Conservation (phyloP, 23 tunicate species). For the Clavelina lepadiformis region DNA sequence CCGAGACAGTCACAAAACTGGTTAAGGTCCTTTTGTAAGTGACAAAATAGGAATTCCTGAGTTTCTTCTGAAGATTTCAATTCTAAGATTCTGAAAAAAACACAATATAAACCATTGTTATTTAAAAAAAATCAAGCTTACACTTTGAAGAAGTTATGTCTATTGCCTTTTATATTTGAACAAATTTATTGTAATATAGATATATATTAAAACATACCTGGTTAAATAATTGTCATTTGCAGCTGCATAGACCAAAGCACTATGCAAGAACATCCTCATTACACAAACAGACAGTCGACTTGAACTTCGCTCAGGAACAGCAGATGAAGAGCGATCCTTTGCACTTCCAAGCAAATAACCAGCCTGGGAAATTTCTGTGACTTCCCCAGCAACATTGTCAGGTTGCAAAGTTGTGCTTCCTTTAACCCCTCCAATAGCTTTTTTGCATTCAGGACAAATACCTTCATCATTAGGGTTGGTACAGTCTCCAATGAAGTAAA, state of each 20-base stretch:
- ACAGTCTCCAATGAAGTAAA: constrained; percentile 66
- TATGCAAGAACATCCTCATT: constrained; percentile 14
- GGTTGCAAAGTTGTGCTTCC: constrained; percentile 26
- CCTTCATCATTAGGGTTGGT: constrained; percentile 40
- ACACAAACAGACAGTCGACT: constrained; percentile 30
- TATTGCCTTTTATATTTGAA: no score
- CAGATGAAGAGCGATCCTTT: neutral
- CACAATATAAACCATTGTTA: no score
- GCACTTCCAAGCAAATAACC: constrained; percentile 29
- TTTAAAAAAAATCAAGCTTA: no score
- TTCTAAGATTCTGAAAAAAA: no score
- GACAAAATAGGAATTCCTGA: no score
- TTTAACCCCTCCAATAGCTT: constrained; percentile 37
- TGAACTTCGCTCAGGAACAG: constrained; percentile 19
- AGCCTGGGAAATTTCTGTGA: constrained; percentile 42
- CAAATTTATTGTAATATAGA: no score
- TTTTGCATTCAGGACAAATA: constrained; percentile 42
- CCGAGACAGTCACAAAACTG: constrained; percentile 22
- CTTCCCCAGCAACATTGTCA: constrained; percentile 31
- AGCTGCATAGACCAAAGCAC: neutral
- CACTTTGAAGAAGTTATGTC: no score
- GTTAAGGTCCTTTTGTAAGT: constrained; percentile 17
- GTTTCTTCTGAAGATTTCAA: no score
- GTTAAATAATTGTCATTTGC: neutral
- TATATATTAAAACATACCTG: constrained; percentile 7